These are phyloP conservation scores for Ephydatia muelleri DNA, from an alignment of 37 sponge, comb jelly and placozoan genomes.

Conservation along the genomic window DNA sequence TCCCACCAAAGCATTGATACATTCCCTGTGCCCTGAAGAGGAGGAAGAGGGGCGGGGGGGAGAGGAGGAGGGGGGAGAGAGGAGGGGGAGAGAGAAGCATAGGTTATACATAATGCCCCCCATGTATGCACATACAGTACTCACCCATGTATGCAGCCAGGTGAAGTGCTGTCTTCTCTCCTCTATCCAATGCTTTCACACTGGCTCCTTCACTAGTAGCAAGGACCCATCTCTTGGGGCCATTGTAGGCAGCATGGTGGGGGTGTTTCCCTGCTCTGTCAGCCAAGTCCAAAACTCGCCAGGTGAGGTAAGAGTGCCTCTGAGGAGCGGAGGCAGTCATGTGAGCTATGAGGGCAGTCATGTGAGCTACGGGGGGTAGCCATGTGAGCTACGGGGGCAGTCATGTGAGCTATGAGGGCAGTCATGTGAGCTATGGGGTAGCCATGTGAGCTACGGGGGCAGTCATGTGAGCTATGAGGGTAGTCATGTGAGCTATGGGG, in stretches of 20 bases:
- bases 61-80: not conserved
- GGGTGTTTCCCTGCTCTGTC: constrained; percentile 84
- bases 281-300: constrained; percentile 54
- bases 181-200: constrained; percentile 57
- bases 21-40: constrained; percentile 66
- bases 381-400: not conserved
- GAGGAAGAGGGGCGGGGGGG: not conserved
- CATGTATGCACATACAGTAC: not conserved
- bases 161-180: constrained; percentile 80
- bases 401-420: too few relatives aligned
- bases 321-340: not conserved
- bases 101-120: not conserved
- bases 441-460: not conserved
- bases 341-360: not conserved
- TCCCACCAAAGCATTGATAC: constrained; percentile 73
- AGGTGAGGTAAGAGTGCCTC: constrained; percentile 8
- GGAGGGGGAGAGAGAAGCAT: not conserved
- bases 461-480: not conserved
- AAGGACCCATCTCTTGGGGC: constrained; percentile 76
- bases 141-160: constrained; percentile 82
- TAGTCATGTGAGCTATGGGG: too few relatives aligned
- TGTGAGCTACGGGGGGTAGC: too few relatives aligned
- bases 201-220: constrained; percentile 78
- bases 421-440: too few relatives aligned
- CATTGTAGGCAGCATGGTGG: constrained; percentile 87